A percentile compares a stretch with the other conserved stretches of the same genome.
These are phyloP conservation scores for Oreotrochilus melanogaster DNA, from an alignment of 2,113 vertebrate genomes.

Conservation along the genomic window DNA sequence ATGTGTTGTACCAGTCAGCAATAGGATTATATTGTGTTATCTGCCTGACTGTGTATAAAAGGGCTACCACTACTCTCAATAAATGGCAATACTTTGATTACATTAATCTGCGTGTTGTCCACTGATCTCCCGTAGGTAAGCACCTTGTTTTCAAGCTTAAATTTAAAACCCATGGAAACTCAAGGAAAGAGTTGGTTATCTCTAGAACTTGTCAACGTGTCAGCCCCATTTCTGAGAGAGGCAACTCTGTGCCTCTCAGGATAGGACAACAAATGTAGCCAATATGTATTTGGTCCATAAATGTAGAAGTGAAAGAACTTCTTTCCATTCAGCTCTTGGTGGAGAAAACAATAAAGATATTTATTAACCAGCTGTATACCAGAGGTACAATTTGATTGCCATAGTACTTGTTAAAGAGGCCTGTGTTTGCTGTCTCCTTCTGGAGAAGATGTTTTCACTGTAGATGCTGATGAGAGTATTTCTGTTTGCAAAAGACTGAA, in stretches of 20 bases:
- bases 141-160: background rate
- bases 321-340: background rate
- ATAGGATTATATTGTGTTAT: too few relatives aligned
- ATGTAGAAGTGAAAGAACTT: background rate
- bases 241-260: background rate
- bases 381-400: background rate
- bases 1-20: too few relatives aligned
- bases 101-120: too few relatives aligned
- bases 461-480: background rate
- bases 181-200: background rate
- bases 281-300: background rate
- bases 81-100: too few relatives aligned
- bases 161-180: background rate
- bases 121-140: background rate
- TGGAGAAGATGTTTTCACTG: background rate
- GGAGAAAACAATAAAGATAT: background rate
- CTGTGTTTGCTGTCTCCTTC: accelerated
- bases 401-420: background rate
- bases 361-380: background rate
- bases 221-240: background rate
- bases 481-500: background rate
- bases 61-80: too few relatives aligned
- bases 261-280: background rate
- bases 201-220: background rate
- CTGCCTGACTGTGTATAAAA: too few relatives aligned